Evolutionary conservation across 2,797 vertebrate species (phyloP).

Genomic region (Rhabdomys pumilio): DNA sequence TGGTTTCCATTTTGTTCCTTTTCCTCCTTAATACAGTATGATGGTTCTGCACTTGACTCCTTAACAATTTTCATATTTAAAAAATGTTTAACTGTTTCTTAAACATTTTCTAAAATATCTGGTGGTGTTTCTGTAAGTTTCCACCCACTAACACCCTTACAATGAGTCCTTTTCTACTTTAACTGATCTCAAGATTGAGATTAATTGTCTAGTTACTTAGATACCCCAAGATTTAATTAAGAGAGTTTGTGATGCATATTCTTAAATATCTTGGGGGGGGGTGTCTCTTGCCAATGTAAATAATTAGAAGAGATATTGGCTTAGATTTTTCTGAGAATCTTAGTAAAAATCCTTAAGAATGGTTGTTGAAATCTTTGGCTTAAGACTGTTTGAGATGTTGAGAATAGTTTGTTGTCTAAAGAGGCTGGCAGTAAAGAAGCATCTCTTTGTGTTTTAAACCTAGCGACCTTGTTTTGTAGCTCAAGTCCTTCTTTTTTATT

Average conservation of each 20-base stretch:
- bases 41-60: not conserved
- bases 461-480: not conserved
- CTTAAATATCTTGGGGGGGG: not conserved
- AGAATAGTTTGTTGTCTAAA: slow-evolving; percentile 4
- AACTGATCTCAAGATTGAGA: not conserved
- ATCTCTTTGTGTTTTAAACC: not conserved
- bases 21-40: not conserved
- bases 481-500: not conserved
- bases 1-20: not conserved
- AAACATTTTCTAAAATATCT: not conserved
- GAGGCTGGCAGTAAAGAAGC: not conserved
- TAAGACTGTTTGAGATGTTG: not conserved
- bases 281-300: not conserved
- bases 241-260: not conserved
- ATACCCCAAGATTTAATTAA: not conserved
- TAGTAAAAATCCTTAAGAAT: not conserved
- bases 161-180: not conserved
- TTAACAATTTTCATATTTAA: not conserved
- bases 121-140: not conserved
- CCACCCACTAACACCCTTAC: not conserved
- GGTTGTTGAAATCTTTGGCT: not conserved
- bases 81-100: not conserved
- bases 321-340: slow-evolving; percentile 16
- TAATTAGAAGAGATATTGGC: not conserved
- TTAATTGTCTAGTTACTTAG: not conserved